Percentiles rank a stretch among this genome's conserved stretches.
Conservation (phyloP, 2,888 invertebrate genomes). For the Aphodius granarius region DNA sequence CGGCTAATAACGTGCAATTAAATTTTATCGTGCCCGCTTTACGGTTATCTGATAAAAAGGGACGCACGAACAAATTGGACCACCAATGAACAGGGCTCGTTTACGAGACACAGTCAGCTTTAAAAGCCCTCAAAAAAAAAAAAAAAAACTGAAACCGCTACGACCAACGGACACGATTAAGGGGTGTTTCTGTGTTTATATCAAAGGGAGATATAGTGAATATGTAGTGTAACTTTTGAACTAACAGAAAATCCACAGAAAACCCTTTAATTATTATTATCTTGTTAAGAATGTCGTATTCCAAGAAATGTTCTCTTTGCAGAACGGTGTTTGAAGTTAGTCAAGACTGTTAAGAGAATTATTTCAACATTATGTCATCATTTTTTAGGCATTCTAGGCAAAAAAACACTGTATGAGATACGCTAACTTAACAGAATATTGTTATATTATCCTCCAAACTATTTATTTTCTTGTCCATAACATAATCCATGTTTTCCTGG, state of each 20-base stretch:
- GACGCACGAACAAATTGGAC: neutral
- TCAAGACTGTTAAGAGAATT: too few species aligned
- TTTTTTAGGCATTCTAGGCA: too few species aligned
- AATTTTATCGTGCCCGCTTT: neutral
- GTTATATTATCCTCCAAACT: neutral
- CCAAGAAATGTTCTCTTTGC: too few species aligned
- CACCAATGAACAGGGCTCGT: neutral
- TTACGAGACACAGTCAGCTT: neutral
- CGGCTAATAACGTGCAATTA: neutral
- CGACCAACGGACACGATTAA: neutral
- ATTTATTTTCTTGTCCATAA: neutral
- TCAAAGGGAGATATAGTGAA: neutral
- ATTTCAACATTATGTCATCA: too few species aligned
- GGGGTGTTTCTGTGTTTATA: neutral
- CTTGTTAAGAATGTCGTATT: too few species aligned
- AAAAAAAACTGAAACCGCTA: neutral
- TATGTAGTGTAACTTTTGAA: neutral
- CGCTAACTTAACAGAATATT: too few species aligned
- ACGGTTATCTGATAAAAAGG: neutral
- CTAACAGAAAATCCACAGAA: too few species aligned
- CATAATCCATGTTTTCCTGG: neutral
- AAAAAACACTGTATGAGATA: too few species aligned
- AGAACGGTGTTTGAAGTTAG: too few species aligned
- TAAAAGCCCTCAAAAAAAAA: neutral
- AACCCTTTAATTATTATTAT: too few species aligned